Conservation (phyloP, 2,888 invertebrate genomes). For the Neocrepidodera transversa region DNA sequence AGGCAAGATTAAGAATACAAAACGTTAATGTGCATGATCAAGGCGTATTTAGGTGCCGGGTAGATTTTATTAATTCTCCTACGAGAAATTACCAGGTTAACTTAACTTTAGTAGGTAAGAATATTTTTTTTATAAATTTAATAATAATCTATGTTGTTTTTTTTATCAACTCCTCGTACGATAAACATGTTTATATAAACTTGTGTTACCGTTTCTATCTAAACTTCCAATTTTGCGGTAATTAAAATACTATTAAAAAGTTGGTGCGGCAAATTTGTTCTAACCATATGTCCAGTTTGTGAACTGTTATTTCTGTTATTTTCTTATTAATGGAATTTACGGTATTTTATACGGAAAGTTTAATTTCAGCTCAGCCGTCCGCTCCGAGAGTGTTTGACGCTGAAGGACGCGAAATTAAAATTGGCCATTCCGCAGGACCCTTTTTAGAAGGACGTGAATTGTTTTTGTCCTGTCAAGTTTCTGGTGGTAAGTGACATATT, state of each 20-base stretch:
- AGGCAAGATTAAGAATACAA: slow-evolving; percentile 76
- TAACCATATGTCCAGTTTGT: neutral
- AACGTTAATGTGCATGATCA: slow-evolving; percentile 77
- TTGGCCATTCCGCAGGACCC: slow-evolving; percentile 75
- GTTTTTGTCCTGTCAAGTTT: slow-evolving; percentile 83
- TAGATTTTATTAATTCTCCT: slow-evolving; percentile 88
- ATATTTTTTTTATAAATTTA: slow-evolving; percentile 20
- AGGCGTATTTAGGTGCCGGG: slow-evolving; percentile 85
- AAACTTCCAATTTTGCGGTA: no score
- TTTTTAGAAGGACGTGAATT: slow-evolving; percentile 87
- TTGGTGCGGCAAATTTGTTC: no score
- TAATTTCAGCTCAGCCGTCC: slow-evolving; percentile 77
- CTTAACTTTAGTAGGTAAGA: slow-evolving; percentile 86
- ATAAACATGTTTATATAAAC: no score
- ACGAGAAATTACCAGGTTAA: slow-evolving; percentile 87
- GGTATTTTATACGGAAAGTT: slow-evolving; percentile 46
- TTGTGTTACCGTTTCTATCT: no score
- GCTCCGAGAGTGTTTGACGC: slow-evolving; percentile 83
- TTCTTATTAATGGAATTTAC: slow-evolving; percentile 10
- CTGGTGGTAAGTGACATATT: slow-evolving; percentile 72
- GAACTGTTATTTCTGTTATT: neutral
- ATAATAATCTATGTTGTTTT: no score
- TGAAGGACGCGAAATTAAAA: slow-evolving; percentile 78
- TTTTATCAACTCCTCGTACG: no score
- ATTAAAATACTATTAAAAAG: no score